Base-by-base conservation (phyloP, 2,888 invertebrate genomes). In the Coenonympha arcania region DNA sequence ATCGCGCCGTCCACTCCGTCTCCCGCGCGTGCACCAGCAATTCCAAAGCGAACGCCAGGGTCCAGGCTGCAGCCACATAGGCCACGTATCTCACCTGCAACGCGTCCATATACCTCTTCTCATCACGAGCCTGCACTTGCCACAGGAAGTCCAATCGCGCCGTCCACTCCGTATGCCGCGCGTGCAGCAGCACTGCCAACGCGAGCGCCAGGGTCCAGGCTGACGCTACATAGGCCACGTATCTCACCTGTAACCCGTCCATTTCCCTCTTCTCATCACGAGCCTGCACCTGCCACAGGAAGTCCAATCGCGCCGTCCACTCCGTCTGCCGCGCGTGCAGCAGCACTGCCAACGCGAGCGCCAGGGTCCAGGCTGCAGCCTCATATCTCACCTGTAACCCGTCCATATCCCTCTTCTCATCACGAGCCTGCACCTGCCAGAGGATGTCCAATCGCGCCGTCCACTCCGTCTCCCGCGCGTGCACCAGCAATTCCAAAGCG, bases 321-420 rank as follows among this genome's bases (percentile, higher is more conserved):
- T 96, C 96, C 66, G 96, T 90, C 90, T 95, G 83, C 71, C 90
- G 59, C 91, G 90, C 95, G 74, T 96, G 95, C 43, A 95, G 87
- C 48, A 95, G 82, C 58, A 96, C 92, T 4, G 94, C 94, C 63
- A 95, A 74, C 56, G 95, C 91, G 66, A 95, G 92, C 67, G 95
- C 92, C 42, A 93, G 76, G 42, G 96, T 91, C 81, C 94, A 93
- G n/a, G n/a, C n/a, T n/a, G n/a, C n/a, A n/a, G n/a, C n/a, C n/a
- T n/a, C n/a, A n/a, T n/a, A n/a, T n/a, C n/a, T n/a, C n/a, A n/a
- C n/a, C 76, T 85, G 95, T 56, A 96, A 76, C 11, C 95, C 94
- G 64, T 94, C 94, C 95, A 96, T 95, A 75, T 95, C 96, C 45
- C 92, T 89, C 76, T 95, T 95, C 81, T 96, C 96, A 70, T 96